Evolutionary conservation across 1,140 invertebrate genomes (phyloP).

Genomic region (Mya arenaria): DNA sequence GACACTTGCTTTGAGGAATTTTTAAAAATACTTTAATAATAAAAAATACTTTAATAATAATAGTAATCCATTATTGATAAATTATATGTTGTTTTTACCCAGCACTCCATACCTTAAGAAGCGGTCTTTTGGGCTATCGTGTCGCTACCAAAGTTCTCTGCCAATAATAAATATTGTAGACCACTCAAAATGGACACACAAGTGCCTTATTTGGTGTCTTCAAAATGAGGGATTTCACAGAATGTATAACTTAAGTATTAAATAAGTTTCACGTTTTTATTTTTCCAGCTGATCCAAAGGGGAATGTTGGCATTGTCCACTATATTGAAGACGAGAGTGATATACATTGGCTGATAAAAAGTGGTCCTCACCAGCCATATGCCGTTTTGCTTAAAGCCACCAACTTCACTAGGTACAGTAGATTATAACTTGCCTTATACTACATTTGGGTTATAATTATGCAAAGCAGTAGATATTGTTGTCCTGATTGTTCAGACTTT

Average conservation of each 20-base stretch:
- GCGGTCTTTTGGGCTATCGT: too few species aligned
- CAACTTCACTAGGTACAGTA: conserved; percentile 80
- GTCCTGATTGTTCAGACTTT: too few species aligned
- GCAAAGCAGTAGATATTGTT: too few species aligned
- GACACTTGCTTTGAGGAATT: neutral
- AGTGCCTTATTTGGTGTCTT: conserved; percentile 17
- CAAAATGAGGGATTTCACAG: neutral
- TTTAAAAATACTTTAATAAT: too few species aligned
- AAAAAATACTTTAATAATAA: too few species aligned
- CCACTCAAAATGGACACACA: neutral
- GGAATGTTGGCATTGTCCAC: conserved; percentile 93
- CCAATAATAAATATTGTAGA: neutral
- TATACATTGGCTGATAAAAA: conserved; percentile 87
- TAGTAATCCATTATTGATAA: too few species aligned
- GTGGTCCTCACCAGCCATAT: conserved; percentile 83
- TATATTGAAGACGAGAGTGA: conserved; percentile 85
- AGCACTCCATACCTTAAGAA: neutral
- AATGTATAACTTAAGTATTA: neutral
- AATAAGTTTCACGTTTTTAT: conserved; percentile 81
- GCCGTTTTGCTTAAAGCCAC: conserved; percentile 74
- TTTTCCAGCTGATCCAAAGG: conserved; percentile 81
- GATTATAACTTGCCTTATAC: too few species aligned
- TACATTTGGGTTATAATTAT: too few species aligned
- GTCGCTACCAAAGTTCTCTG: too few species aligned
- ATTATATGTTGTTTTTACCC: too few species aligned